Evolutionary conservation across 2,797 vertebrate genomes (phyloP).

Genomic region (Pseudochirops corinnae): DNA sequence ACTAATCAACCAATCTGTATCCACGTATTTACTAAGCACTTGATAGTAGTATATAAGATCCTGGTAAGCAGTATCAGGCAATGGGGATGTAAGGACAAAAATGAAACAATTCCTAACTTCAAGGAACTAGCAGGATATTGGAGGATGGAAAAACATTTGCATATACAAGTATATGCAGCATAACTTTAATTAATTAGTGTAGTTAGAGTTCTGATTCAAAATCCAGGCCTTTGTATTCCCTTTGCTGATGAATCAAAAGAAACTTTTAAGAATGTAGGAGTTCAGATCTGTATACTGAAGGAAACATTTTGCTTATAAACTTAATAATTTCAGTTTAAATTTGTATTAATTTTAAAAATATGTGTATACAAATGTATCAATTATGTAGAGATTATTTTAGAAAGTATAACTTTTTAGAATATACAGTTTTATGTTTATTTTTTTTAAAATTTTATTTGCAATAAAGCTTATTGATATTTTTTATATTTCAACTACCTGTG

Average conservation of each 20-base stretch:
- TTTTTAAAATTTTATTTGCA: constrained; percentile 29
- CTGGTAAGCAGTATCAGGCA: background rate
- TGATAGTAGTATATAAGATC: background rate
- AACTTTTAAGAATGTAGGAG: background rate
- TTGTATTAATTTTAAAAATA: constrained; percentile 23
- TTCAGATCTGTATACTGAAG: too few species aligned
- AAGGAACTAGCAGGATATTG: background rate
- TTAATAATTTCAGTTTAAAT: background rate
- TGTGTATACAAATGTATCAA: background rate
- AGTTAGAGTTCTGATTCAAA: background rate
- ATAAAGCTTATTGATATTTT: constrained; percentile 48
- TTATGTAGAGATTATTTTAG: background rate
- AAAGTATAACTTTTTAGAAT: constrained; percentile 1
- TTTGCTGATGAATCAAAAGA: background rate
- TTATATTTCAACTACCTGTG: constrained; percentile 19
- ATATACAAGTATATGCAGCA: background rate
- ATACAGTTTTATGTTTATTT: background rate
- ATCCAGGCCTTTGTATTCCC: background rate
- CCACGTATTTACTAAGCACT: background rate
- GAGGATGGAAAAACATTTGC: background rate
- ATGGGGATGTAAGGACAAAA: background rate
- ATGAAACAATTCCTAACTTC: background rate
- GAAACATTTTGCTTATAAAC: background rate
- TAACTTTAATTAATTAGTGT: background rate
- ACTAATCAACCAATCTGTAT: background rate